Base-by-base conservation (phyloP, 1,140 invertebrate genomes). In the Drosophila ficusphila region DNA sequence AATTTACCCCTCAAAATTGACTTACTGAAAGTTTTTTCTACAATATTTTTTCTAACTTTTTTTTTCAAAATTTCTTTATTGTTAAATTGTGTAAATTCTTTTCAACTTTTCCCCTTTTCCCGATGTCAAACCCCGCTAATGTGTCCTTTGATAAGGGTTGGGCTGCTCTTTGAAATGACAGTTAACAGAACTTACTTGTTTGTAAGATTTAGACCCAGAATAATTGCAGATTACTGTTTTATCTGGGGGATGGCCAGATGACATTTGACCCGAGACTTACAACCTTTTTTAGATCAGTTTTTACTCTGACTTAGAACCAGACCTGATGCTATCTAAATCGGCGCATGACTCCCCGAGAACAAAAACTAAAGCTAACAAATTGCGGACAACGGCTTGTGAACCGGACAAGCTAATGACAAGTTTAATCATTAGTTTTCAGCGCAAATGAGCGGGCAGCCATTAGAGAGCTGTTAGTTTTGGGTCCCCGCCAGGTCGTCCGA, bases 371-470 rank as follows among this genome's bases (percentile, higher is more conserved):
- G 19, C 41, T 25, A 25, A 52, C 4, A 29, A 39, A 39, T 23
- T 8, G 21, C 7, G 9, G 42, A 11, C 19, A 23, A 12, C 4
- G 27, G 4, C 29, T 21, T 57, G 21, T 41, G 36, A 48, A 41
- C 44, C 47, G 27, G 56, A 65, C 25, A 62, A 38, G n/a, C 60
- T 67, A 52, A 65, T 67, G 62, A 67, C 44, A 67, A 27, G 60
- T 67, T 67, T 41, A 67, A 67, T 67, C 44, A 67, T 67, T 67
- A 42, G 60, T 67, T 67, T 65, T 67, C 60, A 67, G 27, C 44
- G 14, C 58, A 65, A 67, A 51, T 65, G 44, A 51, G 36, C 12
- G 14, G 29, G 56, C 19, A 46, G 60, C 60, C 62, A 67, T 67
- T 67, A 67, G 62, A 51, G 34, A 11, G 16, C 27, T 67, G 62